Evolutionary conservation across 2,113 vertebrate genomes (phyloP).

Genomic region (Brachyhypopomus occidentalis): DNA sequence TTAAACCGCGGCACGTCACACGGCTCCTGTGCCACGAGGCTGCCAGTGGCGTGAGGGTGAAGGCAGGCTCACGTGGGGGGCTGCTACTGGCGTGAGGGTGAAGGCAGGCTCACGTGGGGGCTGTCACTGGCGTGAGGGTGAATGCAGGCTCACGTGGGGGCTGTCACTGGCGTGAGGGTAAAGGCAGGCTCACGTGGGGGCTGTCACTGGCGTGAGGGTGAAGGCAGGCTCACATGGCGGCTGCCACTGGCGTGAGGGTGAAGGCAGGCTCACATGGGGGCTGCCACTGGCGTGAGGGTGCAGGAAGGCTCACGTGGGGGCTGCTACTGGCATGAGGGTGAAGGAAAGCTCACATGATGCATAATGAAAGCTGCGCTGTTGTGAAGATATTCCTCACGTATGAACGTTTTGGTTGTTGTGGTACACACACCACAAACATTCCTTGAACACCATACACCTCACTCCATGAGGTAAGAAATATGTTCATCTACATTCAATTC

Average conservation of each 20-base stretch:
- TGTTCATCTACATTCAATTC: background rate
- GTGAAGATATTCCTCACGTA: too few relatives aligned
- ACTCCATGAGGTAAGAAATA: background rate
- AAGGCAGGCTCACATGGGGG: too few relatives aligned
- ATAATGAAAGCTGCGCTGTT: too few relatives aligned
- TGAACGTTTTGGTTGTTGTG: too few relatives aligned
- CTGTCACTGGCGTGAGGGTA: background rate
- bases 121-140: background rate
- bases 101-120: background rate
- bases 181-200: background rate
- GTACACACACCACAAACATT: too few relatives aligned
- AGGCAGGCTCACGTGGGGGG: background rate
- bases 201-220: background rate
- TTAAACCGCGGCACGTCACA: slow-evolving; percentile 6
- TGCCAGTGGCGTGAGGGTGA: background rate
- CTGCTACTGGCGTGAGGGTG: background rate
- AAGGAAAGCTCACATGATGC: too few relatives aligned
- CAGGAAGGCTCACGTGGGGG: too few relatives aligned
- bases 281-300: too few relatives aligned
- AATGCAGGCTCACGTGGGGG: background rate
- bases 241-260: background rate
- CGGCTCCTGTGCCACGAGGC: slow-evolving; percentile 10
- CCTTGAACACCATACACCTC: too few relatives aligned
- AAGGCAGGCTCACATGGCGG: background rate
- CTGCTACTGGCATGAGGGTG: too few relatives aligned